Evolutionary conservation across 2,113 vertebrate genomes (phyloP).

Genomic region (Thalassarche chlororhynchos): DNA sequence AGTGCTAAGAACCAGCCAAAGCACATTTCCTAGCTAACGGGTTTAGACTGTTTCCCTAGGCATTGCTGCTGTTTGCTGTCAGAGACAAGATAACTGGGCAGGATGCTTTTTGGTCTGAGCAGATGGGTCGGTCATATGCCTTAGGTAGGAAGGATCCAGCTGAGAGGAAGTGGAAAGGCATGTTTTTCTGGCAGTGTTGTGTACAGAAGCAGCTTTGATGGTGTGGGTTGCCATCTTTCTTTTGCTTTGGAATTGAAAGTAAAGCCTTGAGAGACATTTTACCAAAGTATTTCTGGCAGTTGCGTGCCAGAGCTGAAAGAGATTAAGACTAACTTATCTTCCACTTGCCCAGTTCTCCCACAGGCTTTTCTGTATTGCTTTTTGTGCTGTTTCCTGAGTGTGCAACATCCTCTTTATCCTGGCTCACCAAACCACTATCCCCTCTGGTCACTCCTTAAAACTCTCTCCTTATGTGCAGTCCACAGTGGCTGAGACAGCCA

Average conservation of each 20-base stretch:
- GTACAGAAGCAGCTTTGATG: constrained; percentile 1
- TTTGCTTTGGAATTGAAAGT: constrained; percentile 28
- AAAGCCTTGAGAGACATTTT: background rate
- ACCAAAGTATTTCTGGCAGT: constrained; percentile 3
- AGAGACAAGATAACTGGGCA: background rate
- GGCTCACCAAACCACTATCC: background rate
- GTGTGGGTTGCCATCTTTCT: background rate
- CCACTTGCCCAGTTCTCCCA: background rate
- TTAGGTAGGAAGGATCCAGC: constrained; percentile 5
- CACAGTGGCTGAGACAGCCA: background rate
- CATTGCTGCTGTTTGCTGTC: background rate
- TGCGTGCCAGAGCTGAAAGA: background rate
- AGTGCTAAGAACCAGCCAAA: background rate
- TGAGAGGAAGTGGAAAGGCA: constrained; percentile 7
- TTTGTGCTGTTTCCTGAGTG: background rate
- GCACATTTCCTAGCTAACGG: background rate
- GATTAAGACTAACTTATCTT: background rate
- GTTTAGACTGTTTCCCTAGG: background rate
- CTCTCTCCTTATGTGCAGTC: background rate
- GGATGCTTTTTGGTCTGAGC: constrained; percentile 6
- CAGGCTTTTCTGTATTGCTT: background rate
- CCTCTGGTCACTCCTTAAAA: background rate
- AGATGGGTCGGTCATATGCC: background rate
- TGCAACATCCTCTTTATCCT: background rate
- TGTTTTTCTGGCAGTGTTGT: background rate